Conservation (phyloP, 2,888 invertebrate genomes). For the Neocrepidodera transversa region DNA sequence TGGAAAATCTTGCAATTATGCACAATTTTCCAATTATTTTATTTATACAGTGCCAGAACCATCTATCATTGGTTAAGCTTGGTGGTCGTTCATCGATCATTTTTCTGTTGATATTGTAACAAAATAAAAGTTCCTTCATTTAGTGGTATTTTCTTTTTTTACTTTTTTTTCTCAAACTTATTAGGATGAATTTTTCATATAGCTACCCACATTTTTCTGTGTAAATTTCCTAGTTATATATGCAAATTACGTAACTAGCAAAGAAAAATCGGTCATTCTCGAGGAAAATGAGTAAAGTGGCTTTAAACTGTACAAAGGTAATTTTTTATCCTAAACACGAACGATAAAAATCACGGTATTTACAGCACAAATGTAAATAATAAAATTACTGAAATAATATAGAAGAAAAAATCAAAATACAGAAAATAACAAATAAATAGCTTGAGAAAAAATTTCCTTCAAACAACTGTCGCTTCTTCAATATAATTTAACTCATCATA, state of each 20-base stretch:
- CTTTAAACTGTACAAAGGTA: no score
- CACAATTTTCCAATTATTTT: conserved; percentile 41
- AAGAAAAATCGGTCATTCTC: not conserved
- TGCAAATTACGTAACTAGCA: conserved; percentile 1
- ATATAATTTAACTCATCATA: no score
- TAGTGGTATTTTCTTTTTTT: conserved; percentile 5
- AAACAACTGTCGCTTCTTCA: no score
- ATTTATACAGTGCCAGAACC: conserved; percentile 32
- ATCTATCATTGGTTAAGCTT: conserved; percentile 24
- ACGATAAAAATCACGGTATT: no score
- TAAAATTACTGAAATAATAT: no score
- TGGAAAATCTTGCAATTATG: conserved; percentile 39
- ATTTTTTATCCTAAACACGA: no score
- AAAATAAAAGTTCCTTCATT: conserved; percentile 18
- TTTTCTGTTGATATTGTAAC: conserved; percentile 16
- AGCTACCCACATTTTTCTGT: not conserved
- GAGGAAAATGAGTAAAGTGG: not conserved
- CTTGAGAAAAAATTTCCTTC: no score
- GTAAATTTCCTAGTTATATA: conserved; percentile 6
- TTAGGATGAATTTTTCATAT: conserved; percentile 5
- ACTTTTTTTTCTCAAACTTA: not conserved
- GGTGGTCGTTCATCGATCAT: conserved; percentile 16
- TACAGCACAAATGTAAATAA: no score
- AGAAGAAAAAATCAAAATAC: no score
- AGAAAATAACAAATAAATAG: no score